phyloP scores from a whole-genome alignment of 2,888 invertebrate species.

The Tetragonula carbonaria region DNA sequence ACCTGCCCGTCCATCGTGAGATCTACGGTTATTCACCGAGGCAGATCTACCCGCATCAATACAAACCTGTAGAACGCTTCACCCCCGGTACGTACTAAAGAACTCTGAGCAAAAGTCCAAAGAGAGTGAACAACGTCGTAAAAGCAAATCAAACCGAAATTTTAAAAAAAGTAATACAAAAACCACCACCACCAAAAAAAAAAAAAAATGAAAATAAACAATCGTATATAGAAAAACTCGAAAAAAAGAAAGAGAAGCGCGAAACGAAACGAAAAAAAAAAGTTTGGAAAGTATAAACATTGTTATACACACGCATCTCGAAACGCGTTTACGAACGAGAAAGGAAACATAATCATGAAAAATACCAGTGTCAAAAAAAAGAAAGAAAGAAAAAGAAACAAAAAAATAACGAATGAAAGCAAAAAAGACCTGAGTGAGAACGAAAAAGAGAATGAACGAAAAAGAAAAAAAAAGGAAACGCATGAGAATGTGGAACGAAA shows the following conservation, averaged over 20 bases:
- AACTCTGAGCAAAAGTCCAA: slow-evolving; percentile 67
- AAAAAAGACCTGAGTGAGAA: slow-evolving; percentile 45
- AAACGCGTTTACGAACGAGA: slow-evolving; percentile 33
- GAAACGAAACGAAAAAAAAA: slow-evolving; percentile 70
- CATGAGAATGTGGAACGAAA: slow-evolving; percentile 48
- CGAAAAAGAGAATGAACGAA: slow-evolving; percentile 47
- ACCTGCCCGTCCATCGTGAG: slow-evolving; percentile 95
- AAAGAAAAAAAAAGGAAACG: slow-evolving; percentile 13
- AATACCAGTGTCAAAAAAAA: not conserved
- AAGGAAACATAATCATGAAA: slow-evolving; percentile 33
- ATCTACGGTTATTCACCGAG: slow-evolving; percentile 95
- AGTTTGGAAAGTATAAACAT: slow-evolving; percentile 30
- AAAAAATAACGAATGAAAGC: slow-evolving; percentile 24
- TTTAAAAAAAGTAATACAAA: slow-evolving; percentile 13
- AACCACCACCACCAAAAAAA: slow-evolving; percentile 41
- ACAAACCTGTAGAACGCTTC: slow-evolving; percentile 90
- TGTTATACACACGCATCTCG: slow-evolving; percentile 49
- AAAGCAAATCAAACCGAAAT: slow-evolving; percentile 32
- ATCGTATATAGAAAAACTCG: slow-evolving; percentile 58
- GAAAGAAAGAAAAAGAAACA: slow-evolving; percentile 14
- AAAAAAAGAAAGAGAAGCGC: slow-evolving; percentile 52
- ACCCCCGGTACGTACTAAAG: slow-evolving; percentile 92
- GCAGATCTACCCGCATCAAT: slow-evolving; percentile 94
- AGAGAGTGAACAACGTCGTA: slow-evolving; percentile 65
- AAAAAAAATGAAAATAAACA: slow-evolving; percentile 11